Evolutionary conservation across 30 jellyfish, hydroid and myxozoan genomes (phyloP).

Genomic region (Hydra vulgaris): DNA sequence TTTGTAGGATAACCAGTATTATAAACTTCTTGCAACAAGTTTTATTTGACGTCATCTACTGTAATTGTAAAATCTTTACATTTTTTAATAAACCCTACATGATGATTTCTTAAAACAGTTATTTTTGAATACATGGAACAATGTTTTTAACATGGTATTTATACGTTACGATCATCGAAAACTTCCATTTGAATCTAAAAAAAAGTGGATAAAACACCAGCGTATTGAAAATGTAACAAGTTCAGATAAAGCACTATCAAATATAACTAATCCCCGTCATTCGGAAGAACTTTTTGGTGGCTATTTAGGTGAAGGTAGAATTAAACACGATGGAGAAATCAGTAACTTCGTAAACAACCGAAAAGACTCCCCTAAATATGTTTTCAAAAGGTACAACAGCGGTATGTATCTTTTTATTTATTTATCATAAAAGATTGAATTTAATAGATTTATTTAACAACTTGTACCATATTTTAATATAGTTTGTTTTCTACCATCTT

Average conservation of each 20-base stretch:
- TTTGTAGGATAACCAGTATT: too few species aligned
- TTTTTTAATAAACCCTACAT: too few species aligned
- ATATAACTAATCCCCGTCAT: neutral
- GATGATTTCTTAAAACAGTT: neutral
- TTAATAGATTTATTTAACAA: too few species aligned
- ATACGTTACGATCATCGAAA: conserved; percentile 29
- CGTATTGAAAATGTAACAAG: neutral
- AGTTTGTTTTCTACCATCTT: too few species aligned
- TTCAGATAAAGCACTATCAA: neutral
- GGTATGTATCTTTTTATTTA: too few species aligned
- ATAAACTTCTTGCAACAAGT: neutral
- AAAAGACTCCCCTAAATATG: conserved; percentile 1
- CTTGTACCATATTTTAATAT: too few species aligned
- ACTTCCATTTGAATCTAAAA: neutral
- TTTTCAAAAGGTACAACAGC: neutral
- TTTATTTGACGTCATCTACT: neutral
- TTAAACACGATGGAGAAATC: neutral
- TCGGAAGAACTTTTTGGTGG: conserved; percentile 13
- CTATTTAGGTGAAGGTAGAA: conserved; percentile 8
- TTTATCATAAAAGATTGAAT: too few species aligned
- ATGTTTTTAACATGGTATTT: neutral
- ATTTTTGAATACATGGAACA: neutral
- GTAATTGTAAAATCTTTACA: neutral
- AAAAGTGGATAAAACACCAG: neutral
- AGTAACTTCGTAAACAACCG: neutral